Conservation (phyloP, 2,113 vertebrate genomes). For the Chrysochloris asiatica region DNA sequence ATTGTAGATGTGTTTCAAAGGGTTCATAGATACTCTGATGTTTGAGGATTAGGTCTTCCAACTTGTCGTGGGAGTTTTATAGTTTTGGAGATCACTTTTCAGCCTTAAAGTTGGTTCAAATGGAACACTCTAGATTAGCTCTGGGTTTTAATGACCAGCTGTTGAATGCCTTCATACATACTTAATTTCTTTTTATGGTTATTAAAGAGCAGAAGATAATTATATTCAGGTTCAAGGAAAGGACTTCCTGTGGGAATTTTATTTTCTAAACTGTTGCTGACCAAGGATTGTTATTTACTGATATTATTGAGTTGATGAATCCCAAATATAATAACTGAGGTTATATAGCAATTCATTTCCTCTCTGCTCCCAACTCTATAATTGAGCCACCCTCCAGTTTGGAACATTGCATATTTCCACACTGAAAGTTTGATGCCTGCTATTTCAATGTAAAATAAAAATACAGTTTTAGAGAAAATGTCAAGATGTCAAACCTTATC, state of each 20-base stretch:
- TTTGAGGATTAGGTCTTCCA: background rate
- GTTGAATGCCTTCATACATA: background rate
- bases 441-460: background rate
- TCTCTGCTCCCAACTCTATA: background rate
- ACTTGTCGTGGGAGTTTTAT: background rate
- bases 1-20: background rate
- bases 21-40: background rate
- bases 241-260: background rate
- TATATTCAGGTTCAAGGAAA: background rate
- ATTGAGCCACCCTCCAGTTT: background rate
- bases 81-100: background rate
- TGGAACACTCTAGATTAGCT: background rate
- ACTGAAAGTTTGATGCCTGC: background rate
- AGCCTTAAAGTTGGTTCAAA: background rate
- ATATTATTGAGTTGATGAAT: background rate
- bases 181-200: constrained; percentile 23
- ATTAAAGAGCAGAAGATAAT: background rate
- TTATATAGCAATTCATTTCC: background rate
- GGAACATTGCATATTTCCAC: background rate
- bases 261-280: constrained; percentile 9
- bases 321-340: background rate
- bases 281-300: background rate
- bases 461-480: background rate
- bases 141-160: background rate
- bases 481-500: background rate